A percentile compares a stretch with the other conserved stretches of the same genome.
These are phyloP conservation scores for Chloroceryle amazona DNA, from an alignment of 2,797 vertebrate genomes.

Conservation along the genomic window DNA sequence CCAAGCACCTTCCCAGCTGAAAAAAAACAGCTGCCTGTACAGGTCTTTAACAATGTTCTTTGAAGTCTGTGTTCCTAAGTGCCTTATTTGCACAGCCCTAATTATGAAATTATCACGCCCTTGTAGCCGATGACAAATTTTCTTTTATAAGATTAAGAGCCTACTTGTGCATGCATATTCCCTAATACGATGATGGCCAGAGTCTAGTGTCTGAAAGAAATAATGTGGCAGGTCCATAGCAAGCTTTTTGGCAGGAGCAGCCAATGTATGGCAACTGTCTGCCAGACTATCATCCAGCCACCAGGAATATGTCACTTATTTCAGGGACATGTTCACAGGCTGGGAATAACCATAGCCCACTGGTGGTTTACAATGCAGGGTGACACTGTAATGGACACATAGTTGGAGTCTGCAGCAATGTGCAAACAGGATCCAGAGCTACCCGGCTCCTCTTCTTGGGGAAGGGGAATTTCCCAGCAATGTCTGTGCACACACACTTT, in stretches of 20 bases:
- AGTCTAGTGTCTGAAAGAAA: neutral
- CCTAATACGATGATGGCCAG: neutral
- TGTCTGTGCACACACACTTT: neutral
- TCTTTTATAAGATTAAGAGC: neutral
- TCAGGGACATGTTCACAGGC: neutral
- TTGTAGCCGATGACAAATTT: neutral
- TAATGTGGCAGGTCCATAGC: fast-evolving
- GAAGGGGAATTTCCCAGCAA: neutral
- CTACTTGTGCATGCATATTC: neutral
- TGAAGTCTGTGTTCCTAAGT: neutral
- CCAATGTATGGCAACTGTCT: neutral
- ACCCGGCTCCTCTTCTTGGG: neutral
- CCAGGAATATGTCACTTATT: neutral
- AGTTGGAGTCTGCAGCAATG: neutral
- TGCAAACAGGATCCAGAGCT: neutral
- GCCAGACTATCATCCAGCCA: neutral
- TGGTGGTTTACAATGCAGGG: neutral
- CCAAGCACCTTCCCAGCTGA: neutral
- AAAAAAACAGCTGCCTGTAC: neutral
- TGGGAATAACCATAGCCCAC: neutral
- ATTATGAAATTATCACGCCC: neutral
- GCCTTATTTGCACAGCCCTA: neutral
- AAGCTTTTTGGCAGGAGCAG: neutral
- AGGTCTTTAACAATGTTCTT: neutral
- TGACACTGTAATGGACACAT: fast-evolving